Evolutionary conservation across 2,888 invertebrate species (phyloP).

Genomic region (Hoplodrina blanda): DNA sequence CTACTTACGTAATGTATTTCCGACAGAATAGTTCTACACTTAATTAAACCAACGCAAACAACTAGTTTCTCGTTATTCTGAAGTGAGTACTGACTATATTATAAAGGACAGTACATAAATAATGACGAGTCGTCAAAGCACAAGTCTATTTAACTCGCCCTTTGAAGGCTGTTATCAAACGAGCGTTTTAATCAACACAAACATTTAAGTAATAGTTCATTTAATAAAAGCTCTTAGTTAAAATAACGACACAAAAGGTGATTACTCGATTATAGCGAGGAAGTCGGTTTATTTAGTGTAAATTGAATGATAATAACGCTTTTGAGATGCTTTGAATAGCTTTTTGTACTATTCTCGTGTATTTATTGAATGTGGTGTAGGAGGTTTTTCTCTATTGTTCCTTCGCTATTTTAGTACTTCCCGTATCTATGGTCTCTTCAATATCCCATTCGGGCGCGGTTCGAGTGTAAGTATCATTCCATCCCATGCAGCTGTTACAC

Average conservation of each 20-base stretch:
- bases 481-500: conserved; percentile 86
- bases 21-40: conserved; percentile 58
- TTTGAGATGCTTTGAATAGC: conserved; percentile 74
- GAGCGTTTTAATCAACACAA: conserved; percentile 63
- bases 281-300: conserved; percentile 70
- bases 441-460: conserved; percentile 78
- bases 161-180: conserved; percentile 58
- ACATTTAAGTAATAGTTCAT: conserved; percentile 53
- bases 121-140: conserved; percentile 49
- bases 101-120: conserved; percentile 44
- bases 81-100: conserved; percentile 47
- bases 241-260: conserved; percentile 52
- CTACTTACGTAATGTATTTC: conserved; percentile 44
- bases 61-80: conserved; percentile 60
- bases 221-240: conserved; percentile 47
- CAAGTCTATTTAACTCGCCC: conserved; percentile 49
- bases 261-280: conserved; percentile 45
- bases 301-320: conserved; percentile 76
- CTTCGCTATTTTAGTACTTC: conserved; percentile 73
- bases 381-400: conserved; percentile 73
- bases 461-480: conserved; percentile 81
- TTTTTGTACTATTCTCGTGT: conserved; percentile 68
- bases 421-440: conserved; percentile 76
- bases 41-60: conserved; percentile 73
- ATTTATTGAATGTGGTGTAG: conserved; percentile 75